Evolutionary conservation across 2,113 vertebrate genomes (phyloP).

Genomic region (Lophochroa leadbeateri): DNA sequence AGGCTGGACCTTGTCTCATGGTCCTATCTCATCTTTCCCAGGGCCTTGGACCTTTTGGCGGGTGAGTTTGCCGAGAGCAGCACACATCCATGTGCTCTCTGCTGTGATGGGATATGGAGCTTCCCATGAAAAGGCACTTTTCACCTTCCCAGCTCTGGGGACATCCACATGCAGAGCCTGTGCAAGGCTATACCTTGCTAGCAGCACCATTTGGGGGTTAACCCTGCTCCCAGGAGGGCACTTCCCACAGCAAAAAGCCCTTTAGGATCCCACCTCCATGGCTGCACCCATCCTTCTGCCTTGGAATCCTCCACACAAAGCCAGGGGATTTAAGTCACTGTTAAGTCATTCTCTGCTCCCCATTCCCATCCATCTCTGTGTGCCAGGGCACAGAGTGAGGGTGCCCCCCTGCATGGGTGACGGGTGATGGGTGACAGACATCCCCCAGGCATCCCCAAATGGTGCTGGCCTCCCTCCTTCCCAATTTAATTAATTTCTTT

Average conservation of each 20-base stretch:
- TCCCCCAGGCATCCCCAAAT: neutral
- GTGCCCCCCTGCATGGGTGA: neutral
- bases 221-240: accelerated
- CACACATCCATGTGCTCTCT: accelerated
- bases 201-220: neutral
- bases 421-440: neutral
- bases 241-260: neutral
- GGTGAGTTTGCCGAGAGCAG: neutral
- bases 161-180: neutral
- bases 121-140: neutral
- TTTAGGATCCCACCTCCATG: neutral
- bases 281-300: neutral
- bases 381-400: neutral
- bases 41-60: neutral
- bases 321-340: neutral
- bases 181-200: neutral
- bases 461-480: neutral
- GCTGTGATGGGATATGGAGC: neutral
- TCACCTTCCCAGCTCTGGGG: accelerated
- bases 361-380: neutral
- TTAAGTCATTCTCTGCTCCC: neutral
- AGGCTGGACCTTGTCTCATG: neutral
- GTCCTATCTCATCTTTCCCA: neutral
- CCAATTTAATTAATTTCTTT: slow-evolving; percentile 24
- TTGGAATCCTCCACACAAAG: neutral